phyloP scores from a whole-genome alignment of 2,113 vertebrate genomes.

The Zapornia atra region DNA sequence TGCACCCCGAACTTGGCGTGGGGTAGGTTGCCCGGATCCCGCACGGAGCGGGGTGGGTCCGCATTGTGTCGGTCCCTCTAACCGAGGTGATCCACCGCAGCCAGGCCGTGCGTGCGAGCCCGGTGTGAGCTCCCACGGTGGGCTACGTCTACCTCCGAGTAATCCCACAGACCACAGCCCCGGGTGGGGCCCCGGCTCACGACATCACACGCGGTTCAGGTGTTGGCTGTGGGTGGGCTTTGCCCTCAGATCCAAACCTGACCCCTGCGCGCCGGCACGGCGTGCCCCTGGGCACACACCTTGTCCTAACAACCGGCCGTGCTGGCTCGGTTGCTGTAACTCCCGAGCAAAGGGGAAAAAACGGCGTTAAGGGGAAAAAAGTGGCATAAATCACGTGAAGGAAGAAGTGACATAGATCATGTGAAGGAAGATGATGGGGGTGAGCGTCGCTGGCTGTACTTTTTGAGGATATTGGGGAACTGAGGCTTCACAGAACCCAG shows the following conservation, averaged over 20 bases:
- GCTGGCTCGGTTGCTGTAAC: neutral
- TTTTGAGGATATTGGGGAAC: neutral
- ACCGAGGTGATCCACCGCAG: neutral
- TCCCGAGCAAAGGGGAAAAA: neutral
- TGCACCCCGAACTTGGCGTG: fast-evolving
- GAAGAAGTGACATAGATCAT: neutral
- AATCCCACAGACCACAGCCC: no score
- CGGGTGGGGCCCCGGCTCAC: fast-evolving
- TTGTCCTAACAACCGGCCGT: fast-evolving
- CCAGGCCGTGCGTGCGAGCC: fast-evolving
- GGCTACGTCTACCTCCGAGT: neutral
- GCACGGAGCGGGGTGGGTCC: fast-evolving
- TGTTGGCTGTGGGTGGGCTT: fast-evolving
- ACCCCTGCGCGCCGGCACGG: fast-evolving
- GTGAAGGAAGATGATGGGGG: neutral
- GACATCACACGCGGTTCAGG: fast-evolving
- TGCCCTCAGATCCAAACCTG: neutral
- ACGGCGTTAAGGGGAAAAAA: no score
- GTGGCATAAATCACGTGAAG: no score
- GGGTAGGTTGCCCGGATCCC: fast-evolving
- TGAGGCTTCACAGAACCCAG: neutral
- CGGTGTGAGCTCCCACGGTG: fast-evolving
- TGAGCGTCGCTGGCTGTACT: neutral
- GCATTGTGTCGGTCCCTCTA: fast-evolving
- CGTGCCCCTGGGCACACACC: fast-evolving